These are phyloP conservation scores for Ephialtes manifestator DNA, from an alignment of 2,888 invertebrate genomes.

Conservation along the genomic window DNA sequence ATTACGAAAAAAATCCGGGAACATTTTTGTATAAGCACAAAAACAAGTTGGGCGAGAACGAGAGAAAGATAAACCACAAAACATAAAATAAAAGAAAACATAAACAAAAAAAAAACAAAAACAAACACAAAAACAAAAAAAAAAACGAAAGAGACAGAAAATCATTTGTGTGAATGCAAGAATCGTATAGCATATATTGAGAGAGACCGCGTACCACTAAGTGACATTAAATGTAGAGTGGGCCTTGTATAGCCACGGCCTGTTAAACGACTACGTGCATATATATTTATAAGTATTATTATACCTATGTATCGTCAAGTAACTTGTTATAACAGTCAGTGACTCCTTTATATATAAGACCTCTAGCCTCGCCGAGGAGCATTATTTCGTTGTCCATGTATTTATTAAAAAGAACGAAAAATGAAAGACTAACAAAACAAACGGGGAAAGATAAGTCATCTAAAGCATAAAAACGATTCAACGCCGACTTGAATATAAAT, in stretches of 20 bases:
- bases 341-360: constrained; percentile 79
- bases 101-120: too few species aligned
- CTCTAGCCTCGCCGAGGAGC: constrained; percentile 70
- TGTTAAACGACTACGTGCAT: constrained; percentile 80
- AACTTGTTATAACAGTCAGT: constrained; percentile 81
- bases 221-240: constrained; percentile 78
- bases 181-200: constrained; percentile 67
- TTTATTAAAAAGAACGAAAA: constrained; percentile 48
- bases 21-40: constrained; percentile 74
- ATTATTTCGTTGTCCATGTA: constrained; percentile 65
- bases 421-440: neutral
- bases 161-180: constrained; percentile 72
- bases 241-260: constrained; percentile 86
- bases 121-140: too few species aligned
- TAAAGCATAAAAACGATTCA: constrained; percentile 37
- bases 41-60: constrained; percentile 69
- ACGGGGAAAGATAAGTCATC: neutral
- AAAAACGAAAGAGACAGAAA: constrained; percentile 45
- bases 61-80: constrained; percentile 43
- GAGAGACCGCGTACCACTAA: constrained; percentile 84
- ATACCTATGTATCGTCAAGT: constrained; percentile 79
- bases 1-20: constrained; percentile 71
- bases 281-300: constrained; percentile 79
- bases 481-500: constrained; percentile 36
- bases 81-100: constrained; percentile 11